Conservation (phyloP, 2,113 vertebrate genomes). For the Pluvianellus socialis region DNA sequence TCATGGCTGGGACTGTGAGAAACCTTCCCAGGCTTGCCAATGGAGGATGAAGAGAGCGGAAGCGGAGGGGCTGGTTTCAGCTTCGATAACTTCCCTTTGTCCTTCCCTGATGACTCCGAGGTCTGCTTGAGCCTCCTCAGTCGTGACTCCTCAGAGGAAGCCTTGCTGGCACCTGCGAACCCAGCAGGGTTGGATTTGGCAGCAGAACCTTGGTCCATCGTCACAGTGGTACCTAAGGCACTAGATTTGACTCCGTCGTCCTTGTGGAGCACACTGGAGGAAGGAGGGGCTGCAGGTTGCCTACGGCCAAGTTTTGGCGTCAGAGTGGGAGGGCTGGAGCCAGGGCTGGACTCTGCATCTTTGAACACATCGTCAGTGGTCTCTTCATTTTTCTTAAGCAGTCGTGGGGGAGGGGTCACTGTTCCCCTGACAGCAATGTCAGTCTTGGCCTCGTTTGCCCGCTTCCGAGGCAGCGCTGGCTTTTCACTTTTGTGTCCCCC, state of each 20-base stretch:
- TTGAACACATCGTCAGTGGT: conserved; percentile 78
- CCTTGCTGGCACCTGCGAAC: conserved; percentile 73
- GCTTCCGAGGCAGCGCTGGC: conserved; percentile 91
- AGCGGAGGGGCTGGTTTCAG: conserved; percentile 90
- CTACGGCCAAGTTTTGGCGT: conserved; percentile 86
- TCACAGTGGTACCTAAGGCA: conserved; percentile 61
- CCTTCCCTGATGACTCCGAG: conserved; percentile 78
- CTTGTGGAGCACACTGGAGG: conserved; percentile 60
- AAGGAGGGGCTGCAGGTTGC: conserved; percentile 52
- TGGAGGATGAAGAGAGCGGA: conserved; percentile 72
- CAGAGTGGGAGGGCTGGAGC: conserved; percentile 86
- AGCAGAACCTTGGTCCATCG: conserved; percentile 44
- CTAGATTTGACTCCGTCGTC: conserved; percentile 81
- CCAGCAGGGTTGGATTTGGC: conserved; percentile 73
- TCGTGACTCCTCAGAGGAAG: conserved; percentile 80
- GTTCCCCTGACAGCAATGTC: conserved; percentile 78
- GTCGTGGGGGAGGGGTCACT: conserved; percentile 85
- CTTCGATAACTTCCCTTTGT: conserved; percentile 86
- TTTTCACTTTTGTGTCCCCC: conserved; percentile 82
- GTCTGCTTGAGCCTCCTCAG: conserved; percentile 83
- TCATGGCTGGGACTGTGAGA: conserved; percentile 84
- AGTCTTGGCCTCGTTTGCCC: conserved; percentile 80
- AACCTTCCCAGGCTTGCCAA: conserved; percentile 79
- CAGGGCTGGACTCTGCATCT: conserved; percentile 84
- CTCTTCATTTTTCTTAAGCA: conserved; percentile 84